Percentiles rank a stretch among this genome's conserved stretches.
phyloP scores from a whole-genome alignment of 2,113 vertebrate species.

The Sula dactylatra region DNA sequence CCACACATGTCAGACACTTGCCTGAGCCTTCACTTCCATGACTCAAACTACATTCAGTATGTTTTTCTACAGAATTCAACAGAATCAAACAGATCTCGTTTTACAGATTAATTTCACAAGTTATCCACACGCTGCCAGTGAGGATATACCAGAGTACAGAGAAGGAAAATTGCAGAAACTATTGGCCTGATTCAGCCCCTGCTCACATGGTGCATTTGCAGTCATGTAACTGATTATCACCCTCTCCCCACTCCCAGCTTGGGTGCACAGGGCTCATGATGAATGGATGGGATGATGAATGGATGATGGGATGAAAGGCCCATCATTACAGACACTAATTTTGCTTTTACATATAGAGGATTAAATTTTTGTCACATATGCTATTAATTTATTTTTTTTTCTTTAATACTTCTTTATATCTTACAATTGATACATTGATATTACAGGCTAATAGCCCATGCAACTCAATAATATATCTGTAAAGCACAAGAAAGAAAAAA shows the following conservation, averaged over 20 bases:
- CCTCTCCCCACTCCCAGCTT: neutral
- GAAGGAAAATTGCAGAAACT: neutral
- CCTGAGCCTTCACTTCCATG: neutral
- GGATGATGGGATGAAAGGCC: neutral
- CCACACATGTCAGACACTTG: neutral
- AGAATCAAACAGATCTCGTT: neutral
- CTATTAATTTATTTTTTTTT: neutral
- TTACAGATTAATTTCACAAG: neutral
- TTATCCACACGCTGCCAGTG: rapidly evolving
- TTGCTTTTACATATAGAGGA: neutral
- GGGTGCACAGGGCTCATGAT: neutral
- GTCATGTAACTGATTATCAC: rapidly evolving
- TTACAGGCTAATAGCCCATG: neutral
- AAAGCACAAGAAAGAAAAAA: neutral
- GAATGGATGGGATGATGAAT: too few species aligned
- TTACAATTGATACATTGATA: neutral
- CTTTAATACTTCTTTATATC: neutral
- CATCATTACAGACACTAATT: neutral
- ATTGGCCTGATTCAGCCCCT: neutral
- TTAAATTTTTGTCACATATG: neutral
- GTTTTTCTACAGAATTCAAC: neutral
- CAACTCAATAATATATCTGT: neutral
- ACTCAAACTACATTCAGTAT: neutral
- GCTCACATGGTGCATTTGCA: neutral
- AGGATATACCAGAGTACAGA: neutral